Evolutionary conservation across 2,888 invertebrate species (phyloP).

Genomic region (Bhutanitis thaidina): DNA sequence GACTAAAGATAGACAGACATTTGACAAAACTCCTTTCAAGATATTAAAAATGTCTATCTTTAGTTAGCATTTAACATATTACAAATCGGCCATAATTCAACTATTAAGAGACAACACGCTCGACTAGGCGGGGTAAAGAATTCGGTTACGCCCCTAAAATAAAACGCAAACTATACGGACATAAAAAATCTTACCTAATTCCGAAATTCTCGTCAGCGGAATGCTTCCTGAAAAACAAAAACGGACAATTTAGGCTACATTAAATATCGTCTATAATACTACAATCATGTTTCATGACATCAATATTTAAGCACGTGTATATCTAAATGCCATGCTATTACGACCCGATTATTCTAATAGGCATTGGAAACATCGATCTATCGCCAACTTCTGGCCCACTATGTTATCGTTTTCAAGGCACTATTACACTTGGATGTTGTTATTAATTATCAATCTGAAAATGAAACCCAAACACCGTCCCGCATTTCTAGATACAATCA

Average conservation of each 20-base stretch:
- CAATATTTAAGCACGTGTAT: conserved; percentile 6
- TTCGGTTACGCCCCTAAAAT: no score
- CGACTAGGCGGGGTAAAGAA: no score
- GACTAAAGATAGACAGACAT: no score
- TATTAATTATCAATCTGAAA: neutral
- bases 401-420: neutral
- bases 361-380: neutral
- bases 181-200: conserved; percentile 61
- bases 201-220: conserved; percentile 80
- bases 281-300: neutral
- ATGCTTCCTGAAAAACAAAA: conserved; percentile 65
- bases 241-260: neutral
- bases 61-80: no score
- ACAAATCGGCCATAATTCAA: no score
- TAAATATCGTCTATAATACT: neutral
- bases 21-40: no score
- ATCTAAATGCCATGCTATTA: conserved; percentile 11
- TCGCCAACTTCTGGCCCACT: neutral
- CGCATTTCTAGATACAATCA: conserved; percentile 5
- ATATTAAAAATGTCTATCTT: no score
- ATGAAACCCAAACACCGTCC: neutral
- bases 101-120: no score
- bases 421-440: conserved; percentile 1
- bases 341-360: conserved; percentile 7
- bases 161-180: no score